A percentile compares a stretch with the other conserved stretches of the same genome.
Evolutionary conservation across 2,113 vertebrate species (phyloP).

Genomic region (Bufo bufo): DNA sequence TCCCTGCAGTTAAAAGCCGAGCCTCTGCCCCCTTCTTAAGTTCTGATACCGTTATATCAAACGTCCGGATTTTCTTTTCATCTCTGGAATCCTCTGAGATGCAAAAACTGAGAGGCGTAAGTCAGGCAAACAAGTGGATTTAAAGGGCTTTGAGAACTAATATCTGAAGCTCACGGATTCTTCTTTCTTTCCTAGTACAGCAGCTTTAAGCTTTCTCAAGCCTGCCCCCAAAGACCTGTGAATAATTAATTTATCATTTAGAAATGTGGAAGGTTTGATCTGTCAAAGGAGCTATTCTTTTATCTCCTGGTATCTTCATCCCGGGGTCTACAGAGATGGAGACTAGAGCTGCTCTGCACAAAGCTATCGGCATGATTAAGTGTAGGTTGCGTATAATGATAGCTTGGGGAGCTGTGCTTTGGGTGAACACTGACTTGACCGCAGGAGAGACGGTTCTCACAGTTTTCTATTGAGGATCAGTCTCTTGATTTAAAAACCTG

Average conservation of each 20-base stretch:
- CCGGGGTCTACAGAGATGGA: conserved; percentile 24
- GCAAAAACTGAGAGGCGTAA: conserved; percentile 64
- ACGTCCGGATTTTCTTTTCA: conserved; percentile 56
- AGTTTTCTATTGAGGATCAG: not conserved
- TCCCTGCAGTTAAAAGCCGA: conserved; percentile 40
- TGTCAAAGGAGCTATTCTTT: conserved; percentile 38
- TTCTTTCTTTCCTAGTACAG: conserved; percentile 51
- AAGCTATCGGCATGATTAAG: conserved; percentile 40
- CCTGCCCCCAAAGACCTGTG: conserved; percentile 50
- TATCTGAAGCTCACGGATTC: conserved; percentile 66
- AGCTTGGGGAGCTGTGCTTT: conserved; percentile 3
- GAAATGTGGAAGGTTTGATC: conserved; percentile 29
- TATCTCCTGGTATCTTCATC: not conserved
- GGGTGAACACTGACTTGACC: conserved; percentile 8
- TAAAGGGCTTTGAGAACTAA: conserved; percentile 51
- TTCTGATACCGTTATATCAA: conserved; percentile 54
- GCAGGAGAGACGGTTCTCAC: not conserved
- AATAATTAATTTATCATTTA: conserved; percentile 70
- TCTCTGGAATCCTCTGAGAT: conserved; percentile 57
- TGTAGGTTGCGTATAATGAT: conserved; percentile 1
- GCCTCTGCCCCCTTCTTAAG: conserved; percentile 45
- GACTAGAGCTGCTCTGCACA: conserved; percentile 48
- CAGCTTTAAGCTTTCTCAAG: conserved; percentile 53
- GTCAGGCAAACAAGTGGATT: conserved; percentile 69
- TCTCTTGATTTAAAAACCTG: not conserved